These are phyloP conservation scores for Cotesia vestalis DNA, from an alignment of 1,140 invertebrate species.

Conservation along the genomic window DNA sequence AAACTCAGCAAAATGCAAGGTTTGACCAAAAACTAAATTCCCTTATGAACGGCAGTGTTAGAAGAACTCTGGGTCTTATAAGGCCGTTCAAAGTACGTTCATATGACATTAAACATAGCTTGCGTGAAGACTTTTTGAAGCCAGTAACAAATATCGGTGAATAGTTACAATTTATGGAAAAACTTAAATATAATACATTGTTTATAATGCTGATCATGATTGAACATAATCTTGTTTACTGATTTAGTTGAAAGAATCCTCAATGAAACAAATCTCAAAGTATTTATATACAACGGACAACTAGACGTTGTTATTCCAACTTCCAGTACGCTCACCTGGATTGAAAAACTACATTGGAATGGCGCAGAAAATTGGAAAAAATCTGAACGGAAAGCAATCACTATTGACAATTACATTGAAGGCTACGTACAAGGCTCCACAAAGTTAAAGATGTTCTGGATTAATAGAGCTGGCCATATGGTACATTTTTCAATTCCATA, in stretches of 20 bases:
- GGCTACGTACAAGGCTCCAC: slow-evolving; percentile 73
- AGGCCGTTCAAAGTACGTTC: slow-evolving; percentile 73
- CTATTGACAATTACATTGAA: slow-evolving; percentile 69
- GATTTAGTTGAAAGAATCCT: slow-evolving; percentile 75
- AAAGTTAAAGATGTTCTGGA: slow-evolving; percentile 80
- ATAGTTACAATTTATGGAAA: slow-evolving; percentile 36
- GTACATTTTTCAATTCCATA: slow-evolving; percentile 59
- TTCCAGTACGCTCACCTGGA: slow-evolving; percentile 75
- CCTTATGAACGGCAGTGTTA: slow-evolving; percentile 79
- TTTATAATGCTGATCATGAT: slow-evolving; percentile 8
- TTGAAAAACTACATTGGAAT: slow-evolving; percentile 73
- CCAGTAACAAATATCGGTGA: slow-evolving; percentile 76
- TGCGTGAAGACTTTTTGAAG: slow-evolving; percentile 84
- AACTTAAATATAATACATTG: neutral
- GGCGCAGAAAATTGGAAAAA: slow-evolving; percentile 61
- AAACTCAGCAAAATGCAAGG: slow-evolving; percentile 52
- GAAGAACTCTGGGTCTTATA: slow-evolving; percentile 68
- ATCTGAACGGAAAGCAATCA: slow-evolving; percentile 66
- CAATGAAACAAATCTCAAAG: slow-evolving; percentile 73
- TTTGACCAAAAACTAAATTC: slow-evolving; percentile 58
- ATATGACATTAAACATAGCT: slow-evolving; percentile 70
- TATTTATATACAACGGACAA: slow-evolving; percentile 77
- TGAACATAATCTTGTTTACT: neutral
- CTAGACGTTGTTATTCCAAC: slow-evolving; percentile 79
- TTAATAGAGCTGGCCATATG: slow-evolving; percentile 77